Evolutionary conservation across 2,888 invertebrate species (phyloP).

Genomic region (Lydus trimaculatus): DNA sequence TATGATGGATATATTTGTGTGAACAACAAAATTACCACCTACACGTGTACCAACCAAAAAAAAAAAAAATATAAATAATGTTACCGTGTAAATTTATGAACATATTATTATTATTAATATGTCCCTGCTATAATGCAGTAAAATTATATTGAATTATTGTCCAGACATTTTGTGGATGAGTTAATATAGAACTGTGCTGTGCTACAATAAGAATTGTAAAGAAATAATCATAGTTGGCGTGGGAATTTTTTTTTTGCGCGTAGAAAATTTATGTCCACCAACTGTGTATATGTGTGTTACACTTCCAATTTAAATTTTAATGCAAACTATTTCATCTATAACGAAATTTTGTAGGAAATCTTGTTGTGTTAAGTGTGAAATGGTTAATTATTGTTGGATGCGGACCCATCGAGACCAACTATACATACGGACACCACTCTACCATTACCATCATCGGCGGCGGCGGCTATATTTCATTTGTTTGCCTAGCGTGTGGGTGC

Average conservation of each 20-base stretch:
- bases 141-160: slow-evolving; percentile 12
- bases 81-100: slow-evolving; percentile 37
- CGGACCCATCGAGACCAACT: not conserved
- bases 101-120: slow-evolving; percentile 37
- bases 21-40: not conserved
- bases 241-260: not conserved
- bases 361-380: too few relatives aligned
- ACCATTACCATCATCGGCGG: too few relatives aligned
- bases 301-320: not conserved
- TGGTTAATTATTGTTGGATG: not conserved
- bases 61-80: slow-evolving; percentile 34
- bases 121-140: slow-evolving; percentile 23
- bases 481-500: slow-evolving; percentile 13
- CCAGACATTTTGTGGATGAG: not conserved
- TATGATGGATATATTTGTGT: not conserved
- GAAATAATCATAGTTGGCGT: not conserved
- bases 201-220: not conserved
- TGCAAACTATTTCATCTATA: too few relatives aligned
- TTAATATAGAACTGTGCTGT: not conserved
- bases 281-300: not conserved
- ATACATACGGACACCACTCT: not conserved
- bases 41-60: not conserved
- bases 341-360: too few relatives aligned
- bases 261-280: not conserved
- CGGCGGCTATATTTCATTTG: slow-evolving; percentile 2